phyloP scores from a whole-genome alignment of 1,140 invertebrate genomes.

The Colletes latitarsis region DNA sequence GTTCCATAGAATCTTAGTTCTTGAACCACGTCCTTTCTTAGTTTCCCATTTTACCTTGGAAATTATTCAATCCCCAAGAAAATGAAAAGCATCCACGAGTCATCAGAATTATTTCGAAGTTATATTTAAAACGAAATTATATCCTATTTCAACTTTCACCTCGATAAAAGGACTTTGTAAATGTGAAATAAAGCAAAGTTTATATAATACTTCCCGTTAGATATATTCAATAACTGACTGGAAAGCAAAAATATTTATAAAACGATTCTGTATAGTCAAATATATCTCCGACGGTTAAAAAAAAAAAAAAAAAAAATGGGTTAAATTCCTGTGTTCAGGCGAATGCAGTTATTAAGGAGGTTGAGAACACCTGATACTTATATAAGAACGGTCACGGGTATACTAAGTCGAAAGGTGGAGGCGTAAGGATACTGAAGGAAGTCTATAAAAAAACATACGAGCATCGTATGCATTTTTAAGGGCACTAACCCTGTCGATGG shows the following conservation, averaged over 20 bases:
- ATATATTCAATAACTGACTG: no score
- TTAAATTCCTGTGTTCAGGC: no score
- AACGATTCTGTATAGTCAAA: no score
- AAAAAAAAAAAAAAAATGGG: no score
- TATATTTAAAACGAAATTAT: no score
- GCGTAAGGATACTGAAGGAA: constrained; percentile 20
- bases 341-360: constrained; percentile 8
- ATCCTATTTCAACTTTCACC: no score
- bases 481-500: constrained; percentile 62
- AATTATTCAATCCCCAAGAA: neutral
- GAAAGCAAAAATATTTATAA: no score
- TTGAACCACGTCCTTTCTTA: neutral
- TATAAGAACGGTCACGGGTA: neutral
- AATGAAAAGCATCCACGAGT: neutral
- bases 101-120: no score
- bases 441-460: constrained; percentile 58
- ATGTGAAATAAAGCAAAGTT: no score
- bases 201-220: no score
- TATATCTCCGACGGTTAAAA: no score
- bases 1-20: neutral
- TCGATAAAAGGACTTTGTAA: no score
- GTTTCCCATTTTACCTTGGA: neutral
- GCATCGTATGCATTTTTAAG: constrained; percentile 62
- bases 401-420: constrained; percentile 15
- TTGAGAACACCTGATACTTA: constrained; percentile 19